Evolutionary conservation across 2,888 invertebrate species (phyloP).

Genomic region (Cantharis lateralis): DNA sequence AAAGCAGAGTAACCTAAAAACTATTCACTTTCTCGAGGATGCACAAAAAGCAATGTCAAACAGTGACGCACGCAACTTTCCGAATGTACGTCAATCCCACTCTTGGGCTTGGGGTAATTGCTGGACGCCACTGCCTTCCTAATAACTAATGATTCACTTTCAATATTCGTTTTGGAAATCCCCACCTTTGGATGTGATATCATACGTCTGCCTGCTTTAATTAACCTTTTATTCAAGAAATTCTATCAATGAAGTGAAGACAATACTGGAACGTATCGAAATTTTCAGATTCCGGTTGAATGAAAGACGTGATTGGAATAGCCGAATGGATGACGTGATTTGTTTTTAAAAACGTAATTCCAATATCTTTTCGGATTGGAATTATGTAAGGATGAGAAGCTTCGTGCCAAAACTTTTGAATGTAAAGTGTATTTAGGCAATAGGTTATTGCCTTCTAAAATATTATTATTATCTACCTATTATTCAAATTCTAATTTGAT

Average conservation of each 20-base stretch:
- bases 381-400: background rate
- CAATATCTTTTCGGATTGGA: background rate
- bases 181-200: background rate
- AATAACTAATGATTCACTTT: conserved; percentile 7
- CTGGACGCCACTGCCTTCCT: conserved; percentile 6
- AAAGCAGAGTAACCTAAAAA: conserved; percentile 30
- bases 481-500: too few relatives aligned
- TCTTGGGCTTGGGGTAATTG: background rate
- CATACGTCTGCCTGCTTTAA: background rate
- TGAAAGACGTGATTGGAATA: background rate
- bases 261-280: background rate
- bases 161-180: conserved; percentile 10
- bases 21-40: conserved; percentile 24
- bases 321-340: background rate
- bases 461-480: too few relatives aligned
- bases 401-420: too few relatives aligned
- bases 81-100: conserved; percentile 14
- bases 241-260: background rate
- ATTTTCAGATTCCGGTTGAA: background rate
- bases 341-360: background rate
- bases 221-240: background rate
- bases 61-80: conserved; percentile 17
- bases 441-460: background rate
- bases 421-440: background rate
- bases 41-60: conserved; percentile 16